Evolutionary conservation across 2,888 invertebrate species (phyloP).

Genomic region (Acholoe squamosa): DNA sequence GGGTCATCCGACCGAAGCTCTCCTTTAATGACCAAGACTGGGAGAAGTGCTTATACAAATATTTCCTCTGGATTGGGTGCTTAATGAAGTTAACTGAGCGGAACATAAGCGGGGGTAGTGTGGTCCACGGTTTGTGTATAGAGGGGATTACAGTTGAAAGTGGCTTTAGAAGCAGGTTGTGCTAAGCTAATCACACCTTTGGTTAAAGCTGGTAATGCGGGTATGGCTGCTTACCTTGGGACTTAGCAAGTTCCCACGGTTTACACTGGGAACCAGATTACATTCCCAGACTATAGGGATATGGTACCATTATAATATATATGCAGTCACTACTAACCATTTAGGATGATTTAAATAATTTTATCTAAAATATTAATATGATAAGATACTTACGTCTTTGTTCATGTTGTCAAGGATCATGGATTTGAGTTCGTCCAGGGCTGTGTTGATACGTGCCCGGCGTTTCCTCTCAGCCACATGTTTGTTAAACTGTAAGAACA

Average conservation of each 20-base stretch:
- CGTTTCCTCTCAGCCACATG: constrained; percentile 54
- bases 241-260: neutral
- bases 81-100: constrained; percentile 27
- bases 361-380: neutral
- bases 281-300: neutral
- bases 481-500: constrained; percentile 53
- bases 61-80: neutral
- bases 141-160: neutral
- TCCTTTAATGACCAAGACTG: neutral
- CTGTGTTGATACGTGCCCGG: constrained; percentile 42
- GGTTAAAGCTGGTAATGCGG: constrained; percentile 21
- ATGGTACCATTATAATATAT: no score
- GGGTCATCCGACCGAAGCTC: neutral
- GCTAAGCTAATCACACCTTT: constrained; percentile 19
- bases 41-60: neutral
- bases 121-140: neutral
- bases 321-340: no score
- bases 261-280: neutral
- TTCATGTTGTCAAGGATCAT: constrained; percentile 58
- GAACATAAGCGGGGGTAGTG: neutral
- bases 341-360: neutral
- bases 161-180: neutral
- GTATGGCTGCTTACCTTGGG: neutral
- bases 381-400: constrained; percentile 59
- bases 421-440: constrained; percentile 53